Evolutionary conservation across 2,888 invertebrate species (phyloP).

Genomic region (Cantharis lateralis): DNA sequence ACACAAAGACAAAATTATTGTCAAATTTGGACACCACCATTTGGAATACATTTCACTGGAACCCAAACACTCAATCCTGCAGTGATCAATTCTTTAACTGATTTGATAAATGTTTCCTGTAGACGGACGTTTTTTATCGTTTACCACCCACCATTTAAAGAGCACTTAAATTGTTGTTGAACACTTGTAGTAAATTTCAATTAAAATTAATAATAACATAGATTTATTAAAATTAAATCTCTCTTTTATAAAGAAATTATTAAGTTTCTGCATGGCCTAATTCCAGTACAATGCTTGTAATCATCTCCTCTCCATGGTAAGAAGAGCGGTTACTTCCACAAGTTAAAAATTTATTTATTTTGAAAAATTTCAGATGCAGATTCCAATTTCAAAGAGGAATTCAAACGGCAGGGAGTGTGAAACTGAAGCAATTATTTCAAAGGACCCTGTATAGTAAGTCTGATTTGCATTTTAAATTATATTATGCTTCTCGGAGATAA

Average conservation of each 20-base stretch:
- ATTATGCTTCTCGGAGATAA: neutral
- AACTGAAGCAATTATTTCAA: neutral
- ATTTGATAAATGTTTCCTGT: constrained; percentile 30
- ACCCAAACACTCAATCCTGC: neutral
- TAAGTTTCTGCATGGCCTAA: neutral
- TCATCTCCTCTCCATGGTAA: too few relatives aligned
- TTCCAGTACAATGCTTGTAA: neutral
- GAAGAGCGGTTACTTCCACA: too few relatives aligned
- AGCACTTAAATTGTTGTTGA: constrained; percentile 21
- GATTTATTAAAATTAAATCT: neutral
- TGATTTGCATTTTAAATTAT: neutral
- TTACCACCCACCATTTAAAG: constrained; percentile 27
- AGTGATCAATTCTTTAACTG: constrained; percentile 13
- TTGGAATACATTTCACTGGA: constrained; percentile 18
- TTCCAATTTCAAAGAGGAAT: too few relatives aligned
- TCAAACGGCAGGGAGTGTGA: too few relatives aligned
- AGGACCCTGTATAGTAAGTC: neutral
- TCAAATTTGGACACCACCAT: constrained; percentile 1
- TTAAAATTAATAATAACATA: neutral
- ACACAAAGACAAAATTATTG: constrained; percentile 8
- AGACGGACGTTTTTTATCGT: constrained; percentile 26
- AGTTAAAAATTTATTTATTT: too few relatives aligned
- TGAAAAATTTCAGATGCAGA: too few relatives aligned
- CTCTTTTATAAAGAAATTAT: neutral
- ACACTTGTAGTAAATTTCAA: constrained; percentile 5